Conservation (phyloP, 2,888 invertebrate genomes). For the Pelosia muscerda region DNA sequence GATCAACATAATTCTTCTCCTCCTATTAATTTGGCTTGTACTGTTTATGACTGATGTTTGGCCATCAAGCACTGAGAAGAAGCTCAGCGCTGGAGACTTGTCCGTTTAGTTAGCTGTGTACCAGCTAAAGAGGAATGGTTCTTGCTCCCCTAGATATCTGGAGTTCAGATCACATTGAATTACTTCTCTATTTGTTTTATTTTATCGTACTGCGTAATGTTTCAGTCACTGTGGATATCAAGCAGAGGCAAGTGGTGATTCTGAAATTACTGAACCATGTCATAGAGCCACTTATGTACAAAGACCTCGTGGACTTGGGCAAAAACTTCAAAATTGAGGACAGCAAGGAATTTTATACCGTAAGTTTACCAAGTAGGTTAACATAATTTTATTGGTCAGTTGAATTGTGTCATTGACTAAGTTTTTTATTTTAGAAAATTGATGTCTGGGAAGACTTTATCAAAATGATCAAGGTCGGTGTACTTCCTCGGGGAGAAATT, state of each 20-base stretch:
- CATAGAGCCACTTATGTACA: slow-evolving; percentile 79
- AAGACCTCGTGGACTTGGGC: slow-evolving; percentile 78
- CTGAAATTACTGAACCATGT: slow-evolving; percentile 85
- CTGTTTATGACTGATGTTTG: background rate
- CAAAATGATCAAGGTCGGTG: slow-evolving; percentile 82
- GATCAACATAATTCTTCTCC: no score
- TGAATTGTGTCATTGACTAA: background rate
- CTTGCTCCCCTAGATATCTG: background rate
- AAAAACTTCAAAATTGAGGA: slow-evolving; percentile 77
- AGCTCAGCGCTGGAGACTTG: background rate
- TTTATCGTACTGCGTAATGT: slow-evolving; percentile 15
- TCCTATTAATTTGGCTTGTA: background rate
- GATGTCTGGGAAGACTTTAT: slow-evolving; percentile 87
- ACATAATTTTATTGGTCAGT: background rate
- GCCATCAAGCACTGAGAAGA: background rate
- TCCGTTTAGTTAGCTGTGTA: background rate
- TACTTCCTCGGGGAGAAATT: slow-evolving; percentile 85
- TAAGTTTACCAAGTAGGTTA: slow-evolving; percentile 47
- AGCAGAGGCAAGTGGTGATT: slow-evolving; percentile 80
- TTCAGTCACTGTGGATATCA: slow-evolving; percentile 75
- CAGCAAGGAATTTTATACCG: slow-evolving; percentile 70
- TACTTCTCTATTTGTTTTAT: background rate
- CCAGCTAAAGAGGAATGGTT: background rate
- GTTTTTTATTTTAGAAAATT: slow-evolving; percentile 71
- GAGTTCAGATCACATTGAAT: no score